Evolutionary conservation across 2,797 vertebrate genomes (phyloP).

Genomic region (Eupleurogrammus muticus): DNA sequence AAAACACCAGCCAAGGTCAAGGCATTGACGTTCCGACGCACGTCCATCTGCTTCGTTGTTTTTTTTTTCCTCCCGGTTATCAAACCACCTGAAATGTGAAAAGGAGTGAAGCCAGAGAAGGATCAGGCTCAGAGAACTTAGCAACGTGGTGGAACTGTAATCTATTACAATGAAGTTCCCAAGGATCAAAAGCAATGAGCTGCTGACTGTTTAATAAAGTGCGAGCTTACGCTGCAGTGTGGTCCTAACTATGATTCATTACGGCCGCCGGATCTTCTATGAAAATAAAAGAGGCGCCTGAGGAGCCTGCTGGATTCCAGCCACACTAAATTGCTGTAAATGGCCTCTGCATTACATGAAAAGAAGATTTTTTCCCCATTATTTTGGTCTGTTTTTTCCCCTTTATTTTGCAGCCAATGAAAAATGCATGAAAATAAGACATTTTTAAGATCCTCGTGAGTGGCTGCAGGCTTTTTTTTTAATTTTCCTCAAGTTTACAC

Average conservation of each 20-base stretch:
- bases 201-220: slow-evolving; percentile 85
- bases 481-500: slow-evolving; percentile 69
- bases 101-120: slow-evolving; percentile 28
- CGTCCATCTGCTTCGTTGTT: slow-evolving; percentile 53
- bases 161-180: slow-evolving; percentile 76
- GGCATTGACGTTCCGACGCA: slow-evolving; percentile 36
- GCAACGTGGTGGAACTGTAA: slow-evolving; percentile 65
- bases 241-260: slow-evolving; percentile 87
- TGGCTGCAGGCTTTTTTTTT: slow-evolving; percentile 47
- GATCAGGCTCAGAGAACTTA: slow-evolving; percentile 38
- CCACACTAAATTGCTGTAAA: slow-evolving; percentile 79
- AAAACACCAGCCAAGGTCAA: slow-evolving; percentile 72
- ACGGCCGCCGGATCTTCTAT: slow-evolving; percentile 79
- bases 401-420: slow-evolving; percentile 75
- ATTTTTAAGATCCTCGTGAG: slow-evolving; percentile 61
- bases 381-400: slow-evolving; percentile 60
- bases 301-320: slow-evolving; percentile 74
- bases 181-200: slow-evolving; percentile 82
- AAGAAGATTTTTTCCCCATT: slow-evolving; percentile 63
- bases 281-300: slow-evolving; percentile 83
- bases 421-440: slow-evolving; percentile 77
- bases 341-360: slow-evolving; percentile 75
- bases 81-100: slow-evolving; percentile 46
- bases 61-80: slow-evolving; percentile 20
- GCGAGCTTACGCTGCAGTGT: slow-evolving; percentile 79